Evolutionary conservation across 2,797 vertebrate genomes (phyloP).

Genomic region (Esox lucius): DNA sequence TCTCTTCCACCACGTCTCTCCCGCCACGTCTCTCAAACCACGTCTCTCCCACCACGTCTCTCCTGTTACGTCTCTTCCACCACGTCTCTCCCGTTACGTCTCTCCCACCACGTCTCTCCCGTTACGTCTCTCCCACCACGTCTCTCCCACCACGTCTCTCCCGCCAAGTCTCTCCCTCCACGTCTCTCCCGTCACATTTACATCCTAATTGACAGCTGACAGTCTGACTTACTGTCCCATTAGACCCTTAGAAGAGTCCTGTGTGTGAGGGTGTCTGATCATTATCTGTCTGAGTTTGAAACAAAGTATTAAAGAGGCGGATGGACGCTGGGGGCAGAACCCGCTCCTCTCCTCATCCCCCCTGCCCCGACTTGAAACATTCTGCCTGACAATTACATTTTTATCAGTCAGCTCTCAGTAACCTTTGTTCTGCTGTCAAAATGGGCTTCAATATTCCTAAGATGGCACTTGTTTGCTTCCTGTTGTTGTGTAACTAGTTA

Average conservation of each 20-base stretch:
- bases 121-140: too few relatives aligned
- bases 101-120: too few relatives aligned
- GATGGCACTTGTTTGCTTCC: constrained; percentile 64
- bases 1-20: too few relatives aligned
- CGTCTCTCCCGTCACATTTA: too few relatives aligned
- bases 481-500: too few relatives aligned
- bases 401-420: constrained; percentile 77
- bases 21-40: too few relatives aligned
- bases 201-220: constrained; percentile 75
- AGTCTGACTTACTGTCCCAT: constrained; percentile 83
- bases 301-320: constrained; percentile 71
- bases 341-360: too few relatives aligned
- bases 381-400: constrained; percentile 75
- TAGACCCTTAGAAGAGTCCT: constrained; percentile 71
- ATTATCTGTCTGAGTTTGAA: constrained; percentile 90
- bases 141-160: too few relatives aligned
- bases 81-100: too few relatives aligned
- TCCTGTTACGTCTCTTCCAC: too few relatives aligned
- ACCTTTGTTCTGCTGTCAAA: constrained; percentile 79
- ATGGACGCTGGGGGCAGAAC: constrained; percentile 72
- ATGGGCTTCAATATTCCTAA: constrained; percentile 76
- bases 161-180: too few relatives aligned
- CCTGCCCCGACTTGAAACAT: constrained; percentile 63
- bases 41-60: too few relatives aligned
- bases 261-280: constrained; percentile 68